These are phyloP conservation scores for Drosophila oshimai DNA, from an alignment of 1,140 invertebrate species.

Conservation along the genomic window DNA sequence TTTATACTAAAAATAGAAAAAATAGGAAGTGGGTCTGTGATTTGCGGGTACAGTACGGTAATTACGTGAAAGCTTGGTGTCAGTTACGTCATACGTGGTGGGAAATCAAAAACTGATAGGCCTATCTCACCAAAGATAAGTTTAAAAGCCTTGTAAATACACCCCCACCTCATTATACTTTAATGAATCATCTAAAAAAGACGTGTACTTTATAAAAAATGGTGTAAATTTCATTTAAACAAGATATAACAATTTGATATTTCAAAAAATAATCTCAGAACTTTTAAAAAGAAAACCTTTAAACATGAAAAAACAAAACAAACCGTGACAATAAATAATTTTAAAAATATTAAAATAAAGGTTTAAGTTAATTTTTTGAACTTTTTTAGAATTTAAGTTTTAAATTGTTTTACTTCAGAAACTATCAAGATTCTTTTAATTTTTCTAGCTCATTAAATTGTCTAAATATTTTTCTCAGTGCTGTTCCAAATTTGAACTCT, in stretches of 20 bases:
- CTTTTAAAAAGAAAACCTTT: too few relatives aligned
- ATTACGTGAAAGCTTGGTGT: conserved; percentile 42
- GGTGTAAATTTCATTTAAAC: background rate
- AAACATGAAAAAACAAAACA: too few relatives aligned
- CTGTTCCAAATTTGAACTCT: background rate
- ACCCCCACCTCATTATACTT: conserved; percentile 5
- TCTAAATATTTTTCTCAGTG: background rate
- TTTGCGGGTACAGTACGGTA: conserved; percentile 29
- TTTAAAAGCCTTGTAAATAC: conserved; percentile 21
- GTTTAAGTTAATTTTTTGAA: too few relatives aligned
- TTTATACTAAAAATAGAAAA: conserved; percentile 54
- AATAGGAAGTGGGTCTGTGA: conserved; percentile 34
- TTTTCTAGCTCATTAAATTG: too few relatives aligned
- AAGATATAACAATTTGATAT: background rate
- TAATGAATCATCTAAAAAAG: background rate
- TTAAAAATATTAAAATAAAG: too few relatives aligned
- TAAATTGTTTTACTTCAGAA: too few relatives aligned
- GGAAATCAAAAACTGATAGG: conserved; percentile 17
- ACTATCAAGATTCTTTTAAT: too few relatives aligned
- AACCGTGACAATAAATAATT: too few relatives aligned
- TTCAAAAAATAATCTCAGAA: background rate
- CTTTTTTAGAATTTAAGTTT: too few relatives aligned
- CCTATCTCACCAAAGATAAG: conserved; percentile 21
- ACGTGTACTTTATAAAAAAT: background rate
- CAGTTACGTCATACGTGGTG: conserved; percentile 32